These are phyloP conservation scores for Hipparchia semele DNA, from an alignment of 2,888 invertebrate species.

Conservation along the genomic window DNA sequence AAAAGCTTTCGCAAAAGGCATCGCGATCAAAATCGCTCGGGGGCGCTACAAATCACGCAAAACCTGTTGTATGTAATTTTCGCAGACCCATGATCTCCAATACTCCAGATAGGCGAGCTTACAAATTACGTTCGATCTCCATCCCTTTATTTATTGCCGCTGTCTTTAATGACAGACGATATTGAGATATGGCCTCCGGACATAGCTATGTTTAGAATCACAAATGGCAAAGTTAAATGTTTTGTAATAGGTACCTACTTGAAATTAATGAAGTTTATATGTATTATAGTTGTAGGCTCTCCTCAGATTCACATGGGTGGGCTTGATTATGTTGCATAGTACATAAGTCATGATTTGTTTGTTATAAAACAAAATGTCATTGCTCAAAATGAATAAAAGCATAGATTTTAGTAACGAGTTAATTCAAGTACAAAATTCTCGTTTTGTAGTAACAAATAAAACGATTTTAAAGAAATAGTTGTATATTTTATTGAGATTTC, in stretches of 20 bases:
- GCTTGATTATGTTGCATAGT: too few relatives aligned
- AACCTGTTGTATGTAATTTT: slow-evolving; percentile 79
- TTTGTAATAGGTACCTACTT: neutral
- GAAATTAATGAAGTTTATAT: neutral
- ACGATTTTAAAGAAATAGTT: too few relatives aligned
- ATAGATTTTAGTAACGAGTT: too few relatives aligned
- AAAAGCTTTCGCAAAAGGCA: slow-evolving; percentile 64
- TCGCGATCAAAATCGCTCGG: slow-evolving; percentile 73
- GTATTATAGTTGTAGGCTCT: neutral
- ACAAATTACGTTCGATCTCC: slow-evolving; percentile 78
- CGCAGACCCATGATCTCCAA: slow-evolving; percentile 63
- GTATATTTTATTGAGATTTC: too few relatives aligned
- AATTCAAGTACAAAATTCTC: too few relatives aligned
- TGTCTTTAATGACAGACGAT: slow-evolving; percentile 44
- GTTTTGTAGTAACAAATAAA: too few relatives aligned
- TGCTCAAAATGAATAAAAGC: too few relatives aligned
- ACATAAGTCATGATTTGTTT: too few relatives aligned
- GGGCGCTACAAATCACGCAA: slow-evolving; percentile 79
- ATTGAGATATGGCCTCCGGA: neutral
- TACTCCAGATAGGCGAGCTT: slow-evolving; percentile 69
- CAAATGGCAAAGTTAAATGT: neutral
- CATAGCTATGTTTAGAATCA: neutral
- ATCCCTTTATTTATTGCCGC: slow-evolving; percentile 69
- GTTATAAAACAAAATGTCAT: too few relatives aligned
- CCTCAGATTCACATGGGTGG: too few relatives aligned